Evolutionary conservation across 1,140 invertebrate species (phyloP), one percentile per base, ranked within the genome.

Genomic region (Oncopeltus fasciatus): DNA sequence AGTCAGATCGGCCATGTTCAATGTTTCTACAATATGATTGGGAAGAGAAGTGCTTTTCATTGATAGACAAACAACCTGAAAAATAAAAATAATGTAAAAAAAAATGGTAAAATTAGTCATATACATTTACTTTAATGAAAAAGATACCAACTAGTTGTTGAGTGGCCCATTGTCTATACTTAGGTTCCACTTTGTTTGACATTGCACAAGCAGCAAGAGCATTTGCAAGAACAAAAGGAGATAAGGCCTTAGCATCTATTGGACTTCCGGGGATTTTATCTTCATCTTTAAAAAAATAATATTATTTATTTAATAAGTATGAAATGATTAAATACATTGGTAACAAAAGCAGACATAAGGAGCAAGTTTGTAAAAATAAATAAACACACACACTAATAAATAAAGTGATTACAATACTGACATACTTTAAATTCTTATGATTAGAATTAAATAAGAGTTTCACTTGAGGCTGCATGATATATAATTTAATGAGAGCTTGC

Each of bases 191-290:
- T 47, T 75, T 70, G 11, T 74, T 73, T 4, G 81, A 82, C 24
- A 84, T 69, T 16, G 83, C 73, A 71, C 80, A 83, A 2, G 81
- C 79, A 33, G 81, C 75, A 11, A 84, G 70, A n/a, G 82, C 80
- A 71, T 84, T 81, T n/a, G 80, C 75, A 12, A 84, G 70, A 59
- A 78, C 75, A 27, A 82, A 68, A 3, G 78, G 75, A 57, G 71
- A 71, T 16, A 72, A 66, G 59, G 57, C 64, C 31, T 68, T 71
- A 18, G 61, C 57, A 61, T 71, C 70, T n/a, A 62, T 24, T 20
- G 66, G 63, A 51, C 58, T 68, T 16, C 38, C 43, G 1, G 65
- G 65, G 27, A 66, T 63, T 64, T 68, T 64, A 20, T 67, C 66
- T 57, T 61, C 60, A 38, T 64, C 66, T 59, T 31, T 56, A 65